phyloP scores from a whole-genome alignment of 2,113 vertebrate genomes.

The Shinisaurus crocodilurus region DNA sequence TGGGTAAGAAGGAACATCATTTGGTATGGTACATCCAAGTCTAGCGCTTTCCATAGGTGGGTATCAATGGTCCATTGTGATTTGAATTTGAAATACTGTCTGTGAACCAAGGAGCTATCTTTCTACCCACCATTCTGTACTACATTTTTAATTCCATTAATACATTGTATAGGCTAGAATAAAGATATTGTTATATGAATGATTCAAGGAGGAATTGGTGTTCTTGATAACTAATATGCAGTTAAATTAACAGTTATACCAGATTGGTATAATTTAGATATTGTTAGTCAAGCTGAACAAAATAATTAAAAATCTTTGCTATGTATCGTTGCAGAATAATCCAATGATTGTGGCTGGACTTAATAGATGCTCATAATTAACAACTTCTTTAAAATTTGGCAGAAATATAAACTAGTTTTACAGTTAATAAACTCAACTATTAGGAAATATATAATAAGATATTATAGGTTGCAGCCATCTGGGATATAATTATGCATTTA shows the following conservation, averaged over 20 bases:
- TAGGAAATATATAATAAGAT: too few relatives aligned
- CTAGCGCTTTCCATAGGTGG: not conserved
- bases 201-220: not conserved
- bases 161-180: not conserved
- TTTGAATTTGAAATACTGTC: not conserved
- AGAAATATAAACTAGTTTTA: not conserved
- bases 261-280: not conserved
- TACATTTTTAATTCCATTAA: not conserved
- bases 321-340: not conserved
- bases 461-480: not conserved
- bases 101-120: not conserved
- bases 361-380: not conserved
- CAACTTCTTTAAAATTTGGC: not conserved
- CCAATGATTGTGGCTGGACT: too few relatives aligned
- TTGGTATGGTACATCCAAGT: not conserved
- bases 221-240: not conserved
- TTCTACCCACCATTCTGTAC: not conserved
- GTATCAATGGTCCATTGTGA: accelerated
- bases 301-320: not conserved
- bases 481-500: not conserved
- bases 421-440: not conserved
- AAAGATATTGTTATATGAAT: not conserved
- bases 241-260: not conserved
- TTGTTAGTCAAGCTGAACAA: not conserved
- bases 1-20: accelerated